Base-by-base conservation (phyloP, 2,113 vertebrate genomes). In the Chamaetylas fuelleborni region DNA sequence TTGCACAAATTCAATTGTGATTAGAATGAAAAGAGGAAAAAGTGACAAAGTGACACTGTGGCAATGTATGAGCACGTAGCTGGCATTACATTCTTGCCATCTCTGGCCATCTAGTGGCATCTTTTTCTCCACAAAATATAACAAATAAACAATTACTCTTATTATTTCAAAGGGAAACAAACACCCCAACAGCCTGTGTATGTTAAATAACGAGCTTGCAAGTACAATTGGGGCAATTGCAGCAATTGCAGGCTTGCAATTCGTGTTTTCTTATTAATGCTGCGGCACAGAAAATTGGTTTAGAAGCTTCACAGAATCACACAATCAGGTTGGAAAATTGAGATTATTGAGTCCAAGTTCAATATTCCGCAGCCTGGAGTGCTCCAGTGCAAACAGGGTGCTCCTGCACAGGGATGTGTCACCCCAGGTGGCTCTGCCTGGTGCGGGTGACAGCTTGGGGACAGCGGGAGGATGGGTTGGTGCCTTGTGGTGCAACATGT, bases 91-190 rank as follows among this genome's bases (percentile, higher is more conserved):
- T 31, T 42, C 65, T 28, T 40, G 51, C 84, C 69, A 67, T 24
- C 69, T 71, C 43, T 66, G 89, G 96, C 90, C 95, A 81, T 36
- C 93, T 91, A 94, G 92, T 92, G 89, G 86, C 86, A 94, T 66
- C n/a, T 66, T 70, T 66, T 42, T 54, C 16, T 15, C 64, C 33
- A 45, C 0, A 2, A 81, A 86, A 72, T 19, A 5, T 2, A 80
- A 33, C 9, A 74, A 65, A 72, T 7, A 69, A 79, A 34, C 24
- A 61, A 53, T 71, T 40, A 56, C 73, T 43, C 56, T 19, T 20
- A 34, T 34, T 43, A 1, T 26, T 70, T 38, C 13, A 38, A 70
- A 70, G 33, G 53, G 24, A 60, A 40, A 19, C 22, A 70, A 38
- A 3, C 3, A 10, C 18, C 12, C 14, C 5, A n/a, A 45, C 3